These are phyloP conservation scores for Sardina pilchardus DNA, from an alignment of 2,113 vertebrate genomes.

Conservation along the genomic window DNA sequence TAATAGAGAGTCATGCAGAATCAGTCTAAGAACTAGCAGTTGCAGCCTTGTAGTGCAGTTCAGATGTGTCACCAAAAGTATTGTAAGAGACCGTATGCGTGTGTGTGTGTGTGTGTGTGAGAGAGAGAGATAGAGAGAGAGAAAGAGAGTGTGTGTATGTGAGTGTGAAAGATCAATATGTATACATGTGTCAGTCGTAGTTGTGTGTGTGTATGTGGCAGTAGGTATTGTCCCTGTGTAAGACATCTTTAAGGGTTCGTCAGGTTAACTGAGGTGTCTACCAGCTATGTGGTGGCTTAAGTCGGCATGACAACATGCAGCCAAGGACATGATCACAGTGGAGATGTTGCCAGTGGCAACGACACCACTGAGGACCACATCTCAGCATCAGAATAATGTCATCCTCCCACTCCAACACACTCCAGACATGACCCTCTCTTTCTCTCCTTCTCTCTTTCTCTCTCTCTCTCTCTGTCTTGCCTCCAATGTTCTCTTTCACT, in stretches of 20 bases:
- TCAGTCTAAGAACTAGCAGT: too few species aligned
- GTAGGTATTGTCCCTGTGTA: too few species aligned
- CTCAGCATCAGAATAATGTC: background rate
- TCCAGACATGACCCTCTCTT: background rate
- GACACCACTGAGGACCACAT: background rate
- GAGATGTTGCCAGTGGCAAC: background rate
- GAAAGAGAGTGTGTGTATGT: too few species aligned
- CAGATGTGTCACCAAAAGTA: too few species aligned
- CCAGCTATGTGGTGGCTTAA: background rate
- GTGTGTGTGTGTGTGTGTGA: too few species aligned
- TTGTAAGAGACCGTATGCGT: too few species aligned
- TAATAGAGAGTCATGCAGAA: background rate
- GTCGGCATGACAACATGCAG: background rate
- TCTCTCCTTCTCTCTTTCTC: background rate
- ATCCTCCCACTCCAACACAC: background rate
- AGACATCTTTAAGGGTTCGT: too few species aligned
- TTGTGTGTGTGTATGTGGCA: too few species aligned
- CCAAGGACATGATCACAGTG: background rate
- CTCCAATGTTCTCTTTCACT: background rate
- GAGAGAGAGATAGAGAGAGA: too few species aligned
- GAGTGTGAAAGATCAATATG: too few species aligned
- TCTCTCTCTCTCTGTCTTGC: background rate
- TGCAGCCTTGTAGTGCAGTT: too few species aligned
- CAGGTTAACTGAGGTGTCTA: background rate
- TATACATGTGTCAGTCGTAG: too few species aligned